Conservation (phyloP, 2,888 invertebrate genomes). For the Zhuqinia jingwanae region DNA sequence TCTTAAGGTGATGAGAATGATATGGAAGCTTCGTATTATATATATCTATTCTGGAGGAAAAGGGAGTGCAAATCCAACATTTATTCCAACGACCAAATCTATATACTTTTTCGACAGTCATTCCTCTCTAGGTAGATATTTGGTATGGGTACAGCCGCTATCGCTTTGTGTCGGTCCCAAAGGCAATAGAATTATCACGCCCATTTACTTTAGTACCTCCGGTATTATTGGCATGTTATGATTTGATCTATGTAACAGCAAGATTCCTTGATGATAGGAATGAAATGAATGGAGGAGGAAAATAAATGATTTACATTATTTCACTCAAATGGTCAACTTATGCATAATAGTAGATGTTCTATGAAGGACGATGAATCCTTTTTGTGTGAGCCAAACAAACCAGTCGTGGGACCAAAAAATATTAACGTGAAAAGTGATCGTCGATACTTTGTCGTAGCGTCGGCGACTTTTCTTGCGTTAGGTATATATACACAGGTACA, state of each 20-base stretch:
- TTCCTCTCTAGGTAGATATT: too few species aligned
- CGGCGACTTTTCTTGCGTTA: background rate
- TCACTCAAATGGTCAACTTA: conserved; percentile 18
- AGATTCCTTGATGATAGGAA: conserved; percentile 25
- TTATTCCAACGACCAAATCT: too few species aligned
- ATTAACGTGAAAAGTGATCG: too few species aligned
- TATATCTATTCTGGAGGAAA: background rate
- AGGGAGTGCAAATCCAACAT: background rate
- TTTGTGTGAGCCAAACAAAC: background rate
- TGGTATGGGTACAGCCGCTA: too few species aligned
- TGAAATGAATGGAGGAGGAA: conserved; percentile 20
- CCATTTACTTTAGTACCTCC: conserved; percentile 41
- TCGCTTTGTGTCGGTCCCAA: background rate
- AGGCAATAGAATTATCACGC: conserved; percentile 63
- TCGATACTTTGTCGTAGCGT: background rate
- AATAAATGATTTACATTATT: conserved; percentile 50
- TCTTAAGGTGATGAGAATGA: background rate
- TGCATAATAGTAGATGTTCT: background rate
- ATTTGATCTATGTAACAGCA: conserved; percentile 56
- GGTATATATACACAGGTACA: background rate
- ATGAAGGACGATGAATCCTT: background rate
- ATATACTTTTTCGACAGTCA: too few species aligned
- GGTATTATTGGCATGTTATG: conserved; percentile 33
- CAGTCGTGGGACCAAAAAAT: background rate
- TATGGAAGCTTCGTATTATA: background rate